These are phyloP conservation scores for Protophormia terraenovae DNA, from an alignment of 2,888 invertebrate genomes.

Conservation along the genomic window DNA sequence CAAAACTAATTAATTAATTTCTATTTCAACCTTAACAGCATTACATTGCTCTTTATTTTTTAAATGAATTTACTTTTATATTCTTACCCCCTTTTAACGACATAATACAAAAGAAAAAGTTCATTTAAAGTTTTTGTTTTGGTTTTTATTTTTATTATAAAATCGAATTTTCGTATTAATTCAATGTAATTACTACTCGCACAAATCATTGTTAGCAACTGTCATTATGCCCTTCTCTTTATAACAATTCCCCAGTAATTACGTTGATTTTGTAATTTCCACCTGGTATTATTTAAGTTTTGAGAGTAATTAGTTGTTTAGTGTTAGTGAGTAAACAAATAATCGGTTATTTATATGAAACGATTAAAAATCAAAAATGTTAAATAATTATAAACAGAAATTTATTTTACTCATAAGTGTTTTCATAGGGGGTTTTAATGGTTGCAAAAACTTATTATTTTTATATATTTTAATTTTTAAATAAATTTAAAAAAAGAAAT, in stretches of 20 bases:
- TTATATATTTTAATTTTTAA: too few relatives aligned
- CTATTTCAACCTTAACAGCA: background rate
- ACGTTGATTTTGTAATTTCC: constrained; percentile 51
- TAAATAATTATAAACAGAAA: too few relatives aligned
- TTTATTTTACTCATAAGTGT: too few relatives aligned
- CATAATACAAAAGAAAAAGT: background rate
- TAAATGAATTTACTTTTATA: background rate
- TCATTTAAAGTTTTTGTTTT: constrained; percentile 31
- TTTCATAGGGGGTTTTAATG: too few relatives aligned
- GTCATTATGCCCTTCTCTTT: constrained; percentile 23
- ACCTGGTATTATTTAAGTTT: constrained; percentile 39
- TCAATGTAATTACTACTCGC: constrained; percentile 45
- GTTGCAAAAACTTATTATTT: too few relatives aligned
- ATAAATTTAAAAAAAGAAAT: too few relatives aligned
- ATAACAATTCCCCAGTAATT: constrained; percentile 45
- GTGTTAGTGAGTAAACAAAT: background rate
- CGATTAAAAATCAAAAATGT: too few relatives aligned
- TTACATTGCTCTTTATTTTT: background rate
- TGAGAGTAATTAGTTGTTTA: background rate
- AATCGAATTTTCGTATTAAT: constrained; percentile 31
- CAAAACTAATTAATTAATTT: background rate
- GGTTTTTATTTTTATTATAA: background rate
- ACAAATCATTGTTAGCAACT: constrained; percentile 54
- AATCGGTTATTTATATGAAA: too few relatives aligned
- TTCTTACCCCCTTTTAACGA: background rate